phyloP scores from a whole-genome alignment of 2,888 invertebrate genomes.

The Theretra japonica region DNA sequence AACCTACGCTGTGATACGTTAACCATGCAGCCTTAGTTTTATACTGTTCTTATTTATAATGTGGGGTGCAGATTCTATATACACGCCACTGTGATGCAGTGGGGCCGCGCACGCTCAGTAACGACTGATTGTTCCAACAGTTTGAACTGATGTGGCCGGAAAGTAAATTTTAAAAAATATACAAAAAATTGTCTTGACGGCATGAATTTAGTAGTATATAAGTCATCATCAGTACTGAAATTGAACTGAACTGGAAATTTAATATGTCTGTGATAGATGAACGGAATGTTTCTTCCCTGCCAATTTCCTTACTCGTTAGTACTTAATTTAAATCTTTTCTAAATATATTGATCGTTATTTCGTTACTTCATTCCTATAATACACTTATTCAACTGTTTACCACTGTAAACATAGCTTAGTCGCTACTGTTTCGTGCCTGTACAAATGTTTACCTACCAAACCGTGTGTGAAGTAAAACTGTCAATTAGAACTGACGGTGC shows the following conservation, averaged over 20 bases:
- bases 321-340: not conserved
- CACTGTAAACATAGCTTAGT: no score
- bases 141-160: not conserved
- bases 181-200: no score
- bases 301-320: not conserved
- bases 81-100: constrained; percentile 11
- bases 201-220: not conserved
- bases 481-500: constrained; percentile 6
- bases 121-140: not conserved
- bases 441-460: not conserved
- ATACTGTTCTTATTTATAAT: constrained; percentile 29
- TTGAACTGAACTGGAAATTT: not conserved
- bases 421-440: not conserved
- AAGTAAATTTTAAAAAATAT: constrained; percentile 1
- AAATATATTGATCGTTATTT: no score
- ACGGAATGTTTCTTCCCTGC: not conserved
- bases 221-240: not conserved
- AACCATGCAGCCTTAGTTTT: constrained; percentile 23
- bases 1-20: constrained; percentile 30
- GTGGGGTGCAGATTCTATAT: constrained; percentile 28
- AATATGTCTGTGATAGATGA: not conserved
- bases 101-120: constrained; percentile 13
- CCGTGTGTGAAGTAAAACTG: not conserved
- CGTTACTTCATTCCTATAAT: not conserved
- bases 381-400: not conserved